Evolutionary conservation across 2,797 vertebrate species (phyloP), one percentile per base, ranked within the genome.

Genomic region (Typhlichthys eigenmanni): DNA sequence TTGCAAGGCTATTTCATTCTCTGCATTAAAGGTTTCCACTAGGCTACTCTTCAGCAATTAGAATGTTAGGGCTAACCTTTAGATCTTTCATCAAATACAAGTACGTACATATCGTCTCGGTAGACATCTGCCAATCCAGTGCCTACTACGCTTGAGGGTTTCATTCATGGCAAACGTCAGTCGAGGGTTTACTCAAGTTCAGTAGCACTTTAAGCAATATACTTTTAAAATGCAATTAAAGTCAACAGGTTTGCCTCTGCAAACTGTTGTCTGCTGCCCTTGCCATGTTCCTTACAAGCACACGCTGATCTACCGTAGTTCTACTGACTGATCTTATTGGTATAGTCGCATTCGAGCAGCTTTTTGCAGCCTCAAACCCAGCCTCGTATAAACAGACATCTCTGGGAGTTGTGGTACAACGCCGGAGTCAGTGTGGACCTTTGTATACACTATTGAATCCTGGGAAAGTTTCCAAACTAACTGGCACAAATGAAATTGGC

Each of bases 1-100:
- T 65, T 58, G 48, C 45, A n/a, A 74, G 75, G 72, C 66, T 76
- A 80, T 84, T 86, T 69, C 85, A 84, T 74, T 71, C 54, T 19
- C 59, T 56, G 58, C 46, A 71, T 52, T 63, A 43, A 58, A 48
- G 3, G 47, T 48, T 48, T 48, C 12, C 13, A 14, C 12, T 48
- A 38, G 34, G 34, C 34, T 38, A 38, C 34, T 38, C 5, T 38
- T 9, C 34, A 38, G 34, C 5, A 38, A 38, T 38, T 38, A 38
- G 34, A 7, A 38, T 6, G 34, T 38, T 9, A 72, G 24, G 34
- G 43, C 43, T 68, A 17, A 63, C 47, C 69, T 75, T 79, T 57
- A 17, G 45, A 38, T 57, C 55, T 57, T 57, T 43, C 16, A 14
- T 45, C 62, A 48, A 48, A n/a, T 13, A 48, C 10, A 10, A 48